These are phyloP conservation scores for Cyprinodon variegatus DNA, from an alignment of 2,113 vertebrate species.

Conservation along the genomic window DNA sequence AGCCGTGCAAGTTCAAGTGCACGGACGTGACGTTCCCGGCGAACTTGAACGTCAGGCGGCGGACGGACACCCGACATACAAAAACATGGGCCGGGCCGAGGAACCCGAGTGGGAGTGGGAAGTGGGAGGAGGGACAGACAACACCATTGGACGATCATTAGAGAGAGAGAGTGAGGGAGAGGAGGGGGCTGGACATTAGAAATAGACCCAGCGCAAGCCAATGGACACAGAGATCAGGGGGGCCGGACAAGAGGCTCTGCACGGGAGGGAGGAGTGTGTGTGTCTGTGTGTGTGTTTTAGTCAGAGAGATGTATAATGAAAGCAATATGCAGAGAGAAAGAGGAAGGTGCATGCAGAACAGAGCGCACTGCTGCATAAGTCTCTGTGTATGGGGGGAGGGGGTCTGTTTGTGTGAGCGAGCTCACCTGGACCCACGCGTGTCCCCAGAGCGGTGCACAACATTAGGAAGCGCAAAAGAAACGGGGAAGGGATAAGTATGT, in stretches of 20 bases:
- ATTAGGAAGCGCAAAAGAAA: background rate
- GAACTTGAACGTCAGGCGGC: slow-evolving; percentile 99
- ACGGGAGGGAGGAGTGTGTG: slow-evolving; percentile 68
- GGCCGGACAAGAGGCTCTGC: slow-evolving; percentile 92
- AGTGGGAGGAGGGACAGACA: slow-evolving; percentile 91
- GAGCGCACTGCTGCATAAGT: slow-evolving; percentile 15
- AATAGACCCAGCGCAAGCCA: slow-evolving; percentile 89
- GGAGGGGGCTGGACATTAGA: slow-evolving; percentile 91
- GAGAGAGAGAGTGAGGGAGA: slow-evolving; percentile 47
- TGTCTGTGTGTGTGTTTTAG: slow-evolving; percentile 64
- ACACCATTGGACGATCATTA: slow-evolving; percentile 99
- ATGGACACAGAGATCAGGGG: slow-evolving; percentile 89
- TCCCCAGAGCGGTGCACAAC: background rate
- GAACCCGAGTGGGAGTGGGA: slow-evolving; percentile 82
- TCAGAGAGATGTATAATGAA: slow-evolving; percentile 76
- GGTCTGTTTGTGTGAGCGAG: background rate
- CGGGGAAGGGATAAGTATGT: background rate
- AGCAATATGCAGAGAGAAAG: slow-evolving; percentile 75
- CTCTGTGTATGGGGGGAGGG: background rate
- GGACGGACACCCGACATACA: slow-evolving; percentile 98
- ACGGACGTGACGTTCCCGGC: slow-evolving; percentile 98
- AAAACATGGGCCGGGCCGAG: slow-evolving; percentile 97
- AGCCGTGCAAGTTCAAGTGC: slow-evolving; percentile 98
- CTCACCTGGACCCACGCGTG: background rate
- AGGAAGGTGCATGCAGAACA: slow-evolving; percentile 73